Base-by-base conservation (phyloP, 2,113 vertebrate species). In the Candoia aspera region DNA sequence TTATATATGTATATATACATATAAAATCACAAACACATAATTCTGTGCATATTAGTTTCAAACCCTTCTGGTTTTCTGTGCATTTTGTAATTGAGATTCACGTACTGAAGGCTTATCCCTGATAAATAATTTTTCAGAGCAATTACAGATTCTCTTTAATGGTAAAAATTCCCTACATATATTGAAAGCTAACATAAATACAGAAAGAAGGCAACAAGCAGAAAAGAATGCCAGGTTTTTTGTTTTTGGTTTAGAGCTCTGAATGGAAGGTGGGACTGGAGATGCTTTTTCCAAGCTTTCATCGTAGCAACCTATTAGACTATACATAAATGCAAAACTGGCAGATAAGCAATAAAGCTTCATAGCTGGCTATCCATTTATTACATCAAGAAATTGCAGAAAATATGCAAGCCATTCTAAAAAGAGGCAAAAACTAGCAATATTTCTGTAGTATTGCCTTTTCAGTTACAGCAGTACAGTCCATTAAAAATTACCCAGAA, bases 71-170 rank as follows among this genome's bases (percentile, higher is more conserved):
- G 8, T 33, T n/a, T 49, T 85, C 49, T 53, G 24, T 53, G 54
- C 49, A 68, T 33, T 86, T 37, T 55, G 49, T 21, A 62, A 62
- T 4, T 62, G 83, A n/a, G 90, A 15, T 85, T 91, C 42, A 53
- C 11, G 73, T 91, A 33, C 79, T 73, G 42, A 37, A 57, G 24
- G 33, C 62, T 86, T 87, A 87, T 87, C 90, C 23, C 26, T 21
- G n/a, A 83, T 62, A 85, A 90, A 26, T 49, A 46, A 46, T 53
- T 87, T 73, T 87, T 68, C 90, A 91, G 60, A 86, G 46, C 29
- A 17, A 91, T 17, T 21, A 85, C 9, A 84, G 37, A 86, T 64
- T 46, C 37, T 46, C n/a, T 73, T 87, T 2, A 55, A 26, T 37
- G 17, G 24, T 46, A 89, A 6, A 26, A 84, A 62, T 54, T 8